These are phyloP conservation scores for Myrmecophaga tridactyla DNA, from an alignment of 2,113 vertebrate genomes.

Conservation along the genomic window DNA sequence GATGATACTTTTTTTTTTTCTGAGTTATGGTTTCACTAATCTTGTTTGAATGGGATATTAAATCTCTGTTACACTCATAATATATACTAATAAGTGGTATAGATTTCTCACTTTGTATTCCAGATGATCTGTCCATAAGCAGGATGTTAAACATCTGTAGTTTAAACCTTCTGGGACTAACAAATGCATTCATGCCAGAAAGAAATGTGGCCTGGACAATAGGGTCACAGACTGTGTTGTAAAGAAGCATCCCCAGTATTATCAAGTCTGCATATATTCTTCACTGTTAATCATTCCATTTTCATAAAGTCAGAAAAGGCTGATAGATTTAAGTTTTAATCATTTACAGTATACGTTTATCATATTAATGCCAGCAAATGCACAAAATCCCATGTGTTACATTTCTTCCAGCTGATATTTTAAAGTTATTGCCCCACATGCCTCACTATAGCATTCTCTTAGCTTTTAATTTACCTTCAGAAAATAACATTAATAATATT, in stretches of 20 bases:
- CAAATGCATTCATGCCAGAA: constrained; percentile 95
- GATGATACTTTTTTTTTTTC: constrained; percentile 76
- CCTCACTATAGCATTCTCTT: constrained; percentile 72
- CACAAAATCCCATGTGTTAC: constrained; percentile 71
- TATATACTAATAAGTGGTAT: constrained; percentile 87
- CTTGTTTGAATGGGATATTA: constrained; percentile 86
- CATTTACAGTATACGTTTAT: constrained; percentile 70
- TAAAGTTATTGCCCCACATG: constrained; percentile 69
- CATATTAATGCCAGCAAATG: constrained; percentile 72
- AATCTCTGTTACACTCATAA: constrained; percentile 84
- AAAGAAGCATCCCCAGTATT: constrained; percentile 81
- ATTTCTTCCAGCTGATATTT: constrained; percentile 79
- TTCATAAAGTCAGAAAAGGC: constrained; percentile 71
- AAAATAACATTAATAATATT: constrained; percentile 46
- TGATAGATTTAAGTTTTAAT: constrained; percentile 77
- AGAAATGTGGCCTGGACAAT: constrained; percentile 92
- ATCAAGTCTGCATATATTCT: constrained; percentile 80
- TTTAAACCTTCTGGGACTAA: constrained; percentile 93
- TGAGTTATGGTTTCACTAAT: constrained; percentile 85
- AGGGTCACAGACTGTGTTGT: constrained; percentile 89
- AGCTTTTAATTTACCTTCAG: constrained; percentile 71
- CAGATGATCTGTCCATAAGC: constrained; percentile 88
- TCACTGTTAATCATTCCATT: constrained; percentile 74
- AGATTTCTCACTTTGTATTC: constrained; percentile 88
- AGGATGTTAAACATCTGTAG: constrained; percentile 91